A percentile compares a stretch with the other conserved stretches of the same genome.
phyloP scores from a whole-genome alignment of 1,140 invertebrate species.

The Arion vulgaris region DNA sequence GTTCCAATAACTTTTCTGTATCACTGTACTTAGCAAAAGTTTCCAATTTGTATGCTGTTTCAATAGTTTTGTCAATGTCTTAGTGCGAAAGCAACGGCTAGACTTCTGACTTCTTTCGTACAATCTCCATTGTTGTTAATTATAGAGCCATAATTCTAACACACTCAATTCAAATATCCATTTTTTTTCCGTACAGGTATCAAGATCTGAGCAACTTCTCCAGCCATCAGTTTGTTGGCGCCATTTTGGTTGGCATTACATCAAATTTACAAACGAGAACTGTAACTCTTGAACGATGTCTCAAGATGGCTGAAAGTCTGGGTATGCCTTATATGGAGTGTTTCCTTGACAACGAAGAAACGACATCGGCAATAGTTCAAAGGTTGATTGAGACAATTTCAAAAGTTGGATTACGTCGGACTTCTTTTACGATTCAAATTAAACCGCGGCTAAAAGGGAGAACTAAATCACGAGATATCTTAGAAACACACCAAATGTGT shows the following conservation, averaged over 20 bases:
- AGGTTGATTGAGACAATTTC: background rate
- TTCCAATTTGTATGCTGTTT: no score
- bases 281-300: slow-evolving; percentile 2
- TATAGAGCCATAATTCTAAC: no score
- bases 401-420: slow-evolving; percentile 6
- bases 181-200: slow-evolving; percentile 11
- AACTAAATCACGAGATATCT: background rate
- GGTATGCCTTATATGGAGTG: slow-evolving; percentile 14
- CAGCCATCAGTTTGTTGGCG: slow-evolving; percentile 2
- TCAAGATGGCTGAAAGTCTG: slow-evolving; percentile 1
- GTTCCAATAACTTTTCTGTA: no score
- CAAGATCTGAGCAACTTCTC: slow-evolving; percentile 14
- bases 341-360: background rate
- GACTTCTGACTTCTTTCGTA: no score
- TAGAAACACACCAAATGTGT: background rate
- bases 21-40: no score
- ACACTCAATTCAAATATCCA: no score
- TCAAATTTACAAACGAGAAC: background rate
- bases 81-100: no score
- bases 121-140: no score
- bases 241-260: slow-evolving; percentile 25
- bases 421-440: background rate
- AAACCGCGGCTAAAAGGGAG: background rate
- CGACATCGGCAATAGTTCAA: slow-evolving; percentile 2
- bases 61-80: no score